These are phyloP conservation scores for Pygoscelis adeliae DNA, from an alignment of 2,113 vertebrate genomes.

Conservation along the genomic window DNA sequence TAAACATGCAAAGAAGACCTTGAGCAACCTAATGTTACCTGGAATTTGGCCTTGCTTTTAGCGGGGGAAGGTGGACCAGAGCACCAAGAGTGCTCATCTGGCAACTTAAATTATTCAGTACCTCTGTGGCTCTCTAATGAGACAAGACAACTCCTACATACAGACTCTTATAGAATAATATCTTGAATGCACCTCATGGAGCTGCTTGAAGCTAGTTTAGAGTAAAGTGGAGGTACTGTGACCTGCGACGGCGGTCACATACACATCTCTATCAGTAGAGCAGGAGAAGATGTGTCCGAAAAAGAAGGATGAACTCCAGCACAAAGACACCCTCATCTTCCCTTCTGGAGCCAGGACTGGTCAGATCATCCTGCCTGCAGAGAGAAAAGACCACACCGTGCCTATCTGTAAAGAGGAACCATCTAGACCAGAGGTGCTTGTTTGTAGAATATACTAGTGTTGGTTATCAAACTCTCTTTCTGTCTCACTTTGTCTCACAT, in stretches of 20 bases:
- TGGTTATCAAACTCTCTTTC: neutral
- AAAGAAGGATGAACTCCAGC: neutral
- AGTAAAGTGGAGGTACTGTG: neutral
- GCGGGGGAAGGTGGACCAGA: neutral
- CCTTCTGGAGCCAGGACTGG: neutral
- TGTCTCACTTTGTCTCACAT: neutral
- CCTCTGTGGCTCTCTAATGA: neutral
- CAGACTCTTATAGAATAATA: neutral
- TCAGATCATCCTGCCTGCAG: neutral
- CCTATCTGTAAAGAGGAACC: neutral
- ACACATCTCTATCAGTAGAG: neutral
- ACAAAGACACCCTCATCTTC: neutral
- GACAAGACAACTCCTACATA: neutral
- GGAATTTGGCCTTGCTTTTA: neutral
- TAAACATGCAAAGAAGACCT: neutral
- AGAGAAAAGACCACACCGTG: neutral
- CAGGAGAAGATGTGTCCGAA: neutral
- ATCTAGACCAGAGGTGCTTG: neutral
- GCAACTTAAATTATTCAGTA: neutral
- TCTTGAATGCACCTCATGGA: neutral
- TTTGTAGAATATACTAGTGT: neutral
- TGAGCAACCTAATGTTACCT: neutral
- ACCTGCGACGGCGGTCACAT: rapidly evolving
- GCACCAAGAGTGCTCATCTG: neutral
- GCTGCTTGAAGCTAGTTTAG: neutral